These are phyloP conservation scores for Euphonia xanthogaster DNA, from an alignment of 2,797 vertebrate genomes.

Conservation along the genomic window DNA sequence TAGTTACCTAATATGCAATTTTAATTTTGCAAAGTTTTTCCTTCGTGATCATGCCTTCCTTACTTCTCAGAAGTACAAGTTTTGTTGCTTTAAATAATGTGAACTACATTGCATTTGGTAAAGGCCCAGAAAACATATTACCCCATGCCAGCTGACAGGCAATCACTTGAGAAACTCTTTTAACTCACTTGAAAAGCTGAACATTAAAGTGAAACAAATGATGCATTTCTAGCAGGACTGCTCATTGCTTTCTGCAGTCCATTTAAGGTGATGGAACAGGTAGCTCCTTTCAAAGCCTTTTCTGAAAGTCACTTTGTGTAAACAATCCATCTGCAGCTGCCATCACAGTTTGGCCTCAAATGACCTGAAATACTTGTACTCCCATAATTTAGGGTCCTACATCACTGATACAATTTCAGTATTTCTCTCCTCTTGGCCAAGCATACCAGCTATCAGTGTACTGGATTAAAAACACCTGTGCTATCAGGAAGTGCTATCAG, in stretches of 20 bases:
- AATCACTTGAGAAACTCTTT: background rate
- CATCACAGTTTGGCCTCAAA: background rate
- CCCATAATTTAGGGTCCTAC: background rate
- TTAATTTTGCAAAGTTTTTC: background rate
- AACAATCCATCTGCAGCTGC: background rate
- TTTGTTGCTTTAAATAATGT: background rate
- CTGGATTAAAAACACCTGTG: background rate
- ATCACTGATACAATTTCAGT: background rate
- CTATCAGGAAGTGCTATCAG: background rate
- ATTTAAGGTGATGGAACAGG: background rate
- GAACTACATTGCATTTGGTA: background rate
- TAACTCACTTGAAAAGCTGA: background rate
- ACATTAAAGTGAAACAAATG: background rate
- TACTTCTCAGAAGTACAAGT: background rate
- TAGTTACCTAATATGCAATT: background rate
- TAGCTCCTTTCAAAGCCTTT: background rate
- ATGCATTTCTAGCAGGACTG: background rate
- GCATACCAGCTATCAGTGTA: background rate
- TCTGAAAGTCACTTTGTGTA: background rate
- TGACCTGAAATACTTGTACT: background rate
- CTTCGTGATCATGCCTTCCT: background rate
- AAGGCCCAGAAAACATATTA: background rate
- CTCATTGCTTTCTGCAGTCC: background rate
- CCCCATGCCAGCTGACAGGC: background rate
- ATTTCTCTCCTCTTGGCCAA: background rate